Evolutionary conservation across 53 echinoderm and acorn worm genomes (phyloP).

Genomic region (Mesocentrotus franciscanus): DNA sequence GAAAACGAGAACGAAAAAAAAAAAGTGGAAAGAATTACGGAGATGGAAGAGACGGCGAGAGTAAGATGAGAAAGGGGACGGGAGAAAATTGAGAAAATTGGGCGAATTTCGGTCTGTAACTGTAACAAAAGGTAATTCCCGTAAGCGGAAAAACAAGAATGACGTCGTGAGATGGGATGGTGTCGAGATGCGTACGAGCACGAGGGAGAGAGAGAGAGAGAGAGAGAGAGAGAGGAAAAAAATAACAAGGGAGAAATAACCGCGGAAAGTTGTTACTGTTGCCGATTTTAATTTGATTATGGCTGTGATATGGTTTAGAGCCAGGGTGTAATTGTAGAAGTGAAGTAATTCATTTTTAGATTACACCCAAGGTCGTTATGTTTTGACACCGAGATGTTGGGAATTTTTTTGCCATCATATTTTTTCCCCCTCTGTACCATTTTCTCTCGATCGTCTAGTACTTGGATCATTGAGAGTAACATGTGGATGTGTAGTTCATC

Average conservation of each 20-base stretch:
- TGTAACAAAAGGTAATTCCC: slow-evolving; percentile 69
- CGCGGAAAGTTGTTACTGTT: slow-evolving; percentile 66
- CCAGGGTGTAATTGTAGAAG: slow-evolving; percentile 70
- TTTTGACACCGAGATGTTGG: slow-evolving; percentile 59
- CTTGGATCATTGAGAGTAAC: not conserved
- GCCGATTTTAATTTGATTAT: slow-evolving; percentile 71
- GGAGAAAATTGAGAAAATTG: slow-evolving; percentile 66
- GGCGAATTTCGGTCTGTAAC: slow-evolving; percentile 65
- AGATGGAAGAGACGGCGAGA: not conserved
- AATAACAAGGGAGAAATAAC: slow-evolving; percentile 17
- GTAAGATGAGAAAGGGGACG: slow-evolving; percentile 23
- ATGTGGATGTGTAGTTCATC: not conserved
- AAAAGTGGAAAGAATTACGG: not conserved
- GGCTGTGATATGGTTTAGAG: slow-evolving; percentile 64
- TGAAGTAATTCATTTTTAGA: slow-evolving; percentile 73
- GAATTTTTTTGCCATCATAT: slow-evolving; percentile 4
- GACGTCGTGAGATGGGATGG: slow-evolving; percentile 42
- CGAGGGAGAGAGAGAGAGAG: slow-evolving; percentile 5
- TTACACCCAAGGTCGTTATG: slow-evolving; percentile 68
- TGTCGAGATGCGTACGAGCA: not conserved
- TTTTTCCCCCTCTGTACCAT: not conserved
- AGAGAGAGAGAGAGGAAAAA: slow-evolving; percentile 20
- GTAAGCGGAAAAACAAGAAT: slow-evolving; percentile 68
- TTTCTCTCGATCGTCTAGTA: not conserved
- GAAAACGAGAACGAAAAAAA: not conserved